Evolutionary conservation across 2,113 vertebrate genomes (phyloP), one percentile per base, ranked within the genome.

Genomic region (Seriola rivoliana): DNA sequence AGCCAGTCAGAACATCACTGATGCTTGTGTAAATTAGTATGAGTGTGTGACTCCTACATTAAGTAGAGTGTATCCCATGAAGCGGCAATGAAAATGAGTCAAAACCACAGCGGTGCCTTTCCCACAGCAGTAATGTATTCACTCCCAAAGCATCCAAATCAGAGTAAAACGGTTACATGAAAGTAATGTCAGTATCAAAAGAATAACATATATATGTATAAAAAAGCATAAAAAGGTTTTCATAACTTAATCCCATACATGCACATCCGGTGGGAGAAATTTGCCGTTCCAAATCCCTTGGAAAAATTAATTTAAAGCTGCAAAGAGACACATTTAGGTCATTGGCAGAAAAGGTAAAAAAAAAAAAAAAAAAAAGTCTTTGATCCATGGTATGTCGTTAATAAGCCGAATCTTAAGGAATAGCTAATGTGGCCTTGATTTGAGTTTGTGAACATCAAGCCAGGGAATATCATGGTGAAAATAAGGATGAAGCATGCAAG

Each of bases 341-440:
- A 94, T 81, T 94, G 93, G 92, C 92, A 91, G 70, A 65, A 89
- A 86, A 91, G 75, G 81, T 81, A 10, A 71, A 85, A 88, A 87
- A 84, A 79, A 71, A 79, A 81, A 88, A 87, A 82, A 78, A 54
- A 77, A 75, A 65, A n/a, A 17, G n/a, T 42, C 78, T 89, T 81
- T 93, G 88, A 94, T 93, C 87, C 92, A 88, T 87, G 62, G 82
- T 84, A 86, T 89, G 93, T 93, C 88, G 87, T 91, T 92, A 91
- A 92, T 79, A 83, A 87, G 73, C 65, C 8, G 14, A 93, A 93
- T 93, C 92, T 94, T 94, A 93, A 93, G 91, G 93, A 94, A 94
- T 94, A 86, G 80, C 90, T 94, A 94, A 94, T 94, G 93, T 91
- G 93, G 89, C 92, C 92, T 94, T 94, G 93, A 94, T 94, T 90